A percentile compares a stretch with the other conserved stretches of the same genome.
These are phyloP conservation scores for Craniophora ligustri DNA, from an alignment of 2,888 invertebrate species.

Conservation along the genomic window DNA sequence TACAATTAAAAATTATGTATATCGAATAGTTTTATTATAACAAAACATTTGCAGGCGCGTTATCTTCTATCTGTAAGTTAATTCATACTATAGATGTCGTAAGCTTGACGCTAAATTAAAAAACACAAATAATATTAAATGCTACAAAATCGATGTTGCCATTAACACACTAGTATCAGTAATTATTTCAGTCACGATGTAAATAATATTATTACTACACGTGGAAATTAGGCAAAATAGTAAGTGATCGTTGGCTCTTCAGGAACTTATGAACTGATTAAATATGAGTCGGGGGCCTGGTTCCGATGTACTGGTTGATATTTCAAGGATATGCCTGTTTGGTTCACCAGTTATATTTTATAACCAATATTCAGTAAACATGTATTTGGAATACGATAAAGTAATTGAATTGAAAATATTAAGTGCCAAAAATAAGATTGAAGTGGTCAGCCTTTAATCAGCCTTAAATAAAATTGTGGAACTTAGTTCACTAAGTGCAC, in stretches of 20 bases:
- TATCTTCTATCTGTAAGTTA: conserved; percentile 43
- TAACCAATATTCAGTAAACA: no score
- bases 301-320: no score
- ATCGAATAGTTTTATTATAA: conserved; percentile 13
- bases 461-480: no score
- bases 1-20: not conserved
- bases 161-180: conserved; percentile 19
- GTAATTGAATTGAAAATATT: no score
- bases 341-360: no score
- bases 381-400: no score
- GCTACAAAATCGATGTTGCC: conserved; percentile 22
- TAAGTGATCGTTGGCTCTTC: conserved; percentile 33
- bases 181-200: conserved; percentile 41
- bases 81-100: conserved; percentile 59
- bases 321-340: no score
- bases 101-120: conserved; percentile 47
- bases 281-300: no score
- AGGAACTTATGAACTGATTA: no score
- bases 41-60: conserved; percentile 42
- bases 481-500: not conserved
- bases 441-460: no score
- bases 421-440: no score
- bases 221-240: conserved; percentile 24
- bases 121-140: conserved; percentile 5
- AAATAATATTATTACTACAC: conserved; percentile 50